Conservation (phyloP, 2,888 invertebrate genomes). For the Limenitis camilla region DNA sequence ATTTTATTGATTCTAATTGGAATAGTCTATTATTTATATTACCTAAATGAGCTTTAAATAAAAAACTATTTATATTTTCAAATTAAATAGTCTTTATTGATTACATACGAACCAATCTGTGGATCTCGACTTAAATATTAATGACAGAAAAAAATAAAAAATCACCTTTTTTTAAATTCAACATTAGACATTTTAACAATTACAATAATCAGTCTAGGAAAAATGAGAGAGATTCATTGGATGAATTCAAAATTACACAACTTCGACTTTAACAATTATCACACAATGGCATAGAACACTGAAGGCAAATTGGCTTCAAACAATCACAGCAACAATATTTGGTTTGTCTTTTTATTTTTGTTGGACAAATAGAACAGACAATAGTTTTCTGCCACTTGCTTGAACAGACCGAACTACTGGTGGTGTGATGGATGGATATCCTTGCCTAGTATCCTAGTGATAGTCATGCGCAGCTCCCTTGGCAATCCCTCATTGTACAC, state of each 20-base stretch:
- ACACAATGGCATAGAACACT: constrained; percentile 1
- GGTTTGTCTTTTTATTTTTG: constrained; percentile 7
- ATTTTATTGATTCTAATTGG: too few species aligned
- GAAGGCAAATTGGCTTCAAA: constrained; percentile 1
- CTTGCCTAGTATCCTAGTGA: constrained; percentile 13
- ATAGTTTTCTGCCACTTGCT: constrained; percentile 6
- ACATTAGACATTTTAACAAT: background rate
- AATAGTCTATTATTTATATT: too few species aligned
- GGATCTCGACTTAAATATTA: background rate
- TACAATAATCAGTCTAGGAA: background rate
- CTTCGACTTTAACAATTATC: background rate
- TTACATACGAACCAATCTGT: background rate
- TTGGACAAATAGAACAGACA: constrained; percentile 3
- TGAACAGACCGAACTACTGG: constrained; percentile 4
- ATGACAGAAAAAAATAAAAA: background rate
- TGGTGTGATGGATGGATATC: constrained; percentile 5
- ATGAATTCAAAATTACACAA: background rate
- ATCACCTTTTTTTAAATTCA: background rate
- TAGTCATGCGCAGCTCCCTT: constrained; percentile 14
- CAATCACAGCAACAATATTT: constrained; percentile 7
- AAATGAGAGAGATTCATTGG: background rate
- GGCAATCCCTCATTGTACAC: constrained; percentile 21
- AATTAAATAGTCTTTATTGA: background rate
- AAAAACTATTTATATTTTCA: background rate
- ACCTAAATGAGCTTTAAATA: too few species aligned